These are phyloP conservation scores for Planococcus citri DNA, from an alignment of 1,140 invertebrate species.

Conservation along the genomic window DNA sequence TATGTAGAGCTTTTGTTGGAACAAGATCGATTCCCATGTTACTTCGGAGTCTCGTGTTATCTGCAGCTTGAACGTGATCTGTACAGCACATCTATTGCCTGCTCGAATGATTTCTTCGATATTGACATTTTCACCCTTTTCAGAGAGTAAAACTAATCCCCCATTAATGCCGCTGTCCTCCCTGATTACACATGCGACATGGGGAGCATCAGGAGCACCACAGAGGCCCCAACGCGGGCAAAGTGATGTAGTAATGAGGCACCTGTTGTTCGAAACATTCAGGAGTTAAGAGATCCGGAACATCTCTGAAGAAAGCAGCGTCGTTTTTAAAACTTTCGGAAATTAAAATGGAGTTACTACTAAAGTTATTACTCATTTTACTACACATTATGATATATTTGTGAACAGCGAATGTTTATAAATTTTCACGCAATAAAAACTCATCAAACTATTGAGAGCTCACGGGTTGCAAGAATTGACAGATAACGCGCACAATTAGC, in stretches of 20 bases:
- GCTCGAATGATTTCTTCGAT: slow-evolving; percentile 21
- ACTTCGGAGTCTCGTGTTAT: slow-evolving; percentile 21
- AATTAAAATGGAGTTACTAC: slow-evolving; percentile 14
- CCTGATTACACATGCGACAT: slow-evolving; percentile 53
- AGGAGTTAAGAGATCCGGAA: neutral
- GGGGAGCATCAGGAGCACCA: slow-evolving; percentile 91
- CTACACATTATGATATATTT: slow-evolving; percentile 6
- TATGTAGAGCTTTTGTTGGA: slow-evolving; percentile 22
- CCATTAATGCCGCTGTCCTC: slow-evolving; percentile 64
- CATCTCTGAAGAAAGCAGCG: slow-evolving; percentile 9
- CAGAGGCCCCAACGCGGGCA: slow-evolving; percentile 63
- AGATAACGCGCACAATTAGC: neutral
- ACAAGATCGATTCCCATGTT: slow-evolving; percentile 24
- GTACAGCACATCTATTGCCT: slow-evolving; percentile 7
- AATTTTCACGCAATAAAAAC: slow-evolving; percentile 16
- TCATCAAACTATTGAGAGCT: neutral
- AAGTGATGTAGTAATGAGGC: slow-evolving; percentile 16
- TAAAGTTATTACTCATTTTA: slow-evolving; percentile 12
- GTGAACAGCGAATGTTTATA: slow-evolving; percentile 17
- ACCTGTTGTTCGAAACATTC: slow-evolving; percentile 9
- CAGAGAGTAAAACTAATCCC: slow-evolving; percentile 59
- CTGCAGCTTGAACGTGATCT: slow-evolving; percentile 24
- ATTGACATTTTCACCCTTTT: slow-evolving; percentile 22
- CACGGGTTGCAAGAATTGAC: slow-evolving; percentile 7
- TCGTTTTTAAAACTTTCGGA: slow-evolving; percentile 18